phyloP scores from a whole-genome alignment of 2,888 invertebrate species.

The Octodonta nipae region DNA sequence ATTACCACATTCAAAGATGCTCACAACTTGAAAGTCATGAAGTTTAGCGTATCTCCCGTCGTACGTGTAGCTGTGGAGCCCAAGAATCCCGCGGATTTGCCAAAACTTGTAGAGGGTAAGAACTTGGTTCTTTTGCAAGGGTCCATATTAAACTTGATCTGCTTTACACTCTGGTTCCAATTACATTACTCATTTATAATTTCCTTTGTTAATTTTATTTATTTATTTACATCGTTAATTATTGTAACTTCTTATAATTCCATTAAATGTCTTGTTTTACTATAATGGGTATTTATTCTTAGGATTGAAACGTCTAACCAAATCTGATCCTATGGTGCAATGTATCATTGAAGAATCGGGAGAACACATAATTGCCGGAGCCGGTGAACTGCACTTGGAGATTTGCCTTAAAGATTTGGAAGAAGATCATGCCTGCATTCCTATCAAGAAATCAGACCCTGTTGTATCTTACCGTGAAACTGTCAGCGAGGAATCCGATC shows the following conservation, averaged over 20 bases:
- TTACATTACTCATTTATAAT: constrained; percentile 1
- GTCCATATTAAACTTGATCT: too few species aligned
- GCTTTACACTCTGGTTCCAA: constrained; percentile 1
- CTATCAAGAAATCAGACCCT: constrained; percentile 96
- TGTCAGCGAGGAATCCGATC: constrained; percentile 82
- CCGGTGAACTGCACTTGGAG: constrained; percentile 98
- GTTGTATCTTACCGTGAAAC: constrained; percentile 99
- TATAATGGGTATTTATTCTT: constrained; percentile 7
- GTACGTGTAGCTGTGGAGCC: constrained; percentile 99
- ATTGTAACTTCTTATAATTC: not conserved
- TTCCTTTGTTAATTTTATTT: not conserved
- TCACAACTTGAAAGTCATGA: constrained; percentile 99
- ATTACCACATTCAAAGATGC: constrained; percentile 98
- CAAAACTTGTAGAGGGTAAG: constrained; percentile 85
- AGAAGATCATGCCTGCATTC: constrained; percentile 98
- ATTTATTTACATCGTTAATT: too few species aligned
- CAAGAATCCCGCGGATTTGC: constrained; percentile 96
- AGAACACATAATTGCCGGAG: constrained; percentile 98
- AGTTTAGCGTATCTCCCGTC: constrained; percentile 98
- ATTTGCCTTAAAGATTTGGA: constrained; percentile 98
- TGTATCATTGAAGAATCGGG: constrained; percentile 99
- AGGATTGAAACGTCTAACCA: constrained; percentile 92
- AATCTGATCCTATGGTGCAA: constrained; percentile 99
- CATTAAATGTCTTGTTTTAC: not conserved
- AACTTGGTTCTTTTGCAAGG: constrained; percentile 1